These are phyloP conservation scores for Notamacropus eugenii DNA, from an alignment of 2,797 vertebrate genomes.

Conservation along the genomic window DNA sequence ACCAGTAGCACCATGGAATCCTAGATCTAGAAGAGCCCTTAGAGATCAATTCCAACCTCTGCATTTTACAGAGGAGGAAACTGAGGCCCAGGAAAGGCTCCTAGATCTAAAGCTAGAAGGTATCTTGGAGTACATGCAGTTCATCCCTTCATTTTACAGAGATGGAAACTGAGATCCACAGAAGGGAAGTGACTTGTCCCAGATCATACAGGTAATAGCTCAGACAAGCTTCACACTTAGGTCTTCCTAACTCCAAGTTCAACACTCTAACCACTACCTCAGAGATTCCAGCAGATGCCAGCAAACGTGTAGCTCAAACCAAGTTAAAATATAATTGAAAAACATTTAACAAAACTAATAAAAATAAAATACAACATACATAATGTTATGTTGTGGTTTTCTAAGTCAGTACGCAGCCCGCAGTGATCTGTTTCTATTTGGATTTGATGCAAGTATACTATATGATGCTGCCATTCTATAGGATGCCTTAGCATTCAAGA, in stretches of 20 bases:
- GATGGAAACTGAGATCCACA: not conserved
- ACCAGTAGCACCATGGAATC: not conserved
- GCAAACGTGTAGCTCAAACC: not conserved
- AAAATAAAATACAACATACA: not conserved
- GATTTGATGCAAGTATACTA: not conserved
- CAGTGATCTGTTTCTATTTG: not conserved
- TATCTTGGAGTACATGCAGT: not conserved
- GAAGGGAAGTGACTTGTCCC: not conserved
- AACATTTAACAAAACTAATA: not conserved
- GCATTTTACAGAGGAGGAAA: not conserved
- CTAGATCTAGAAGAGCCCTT: not conserved
- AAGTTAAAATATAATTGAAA: not conserved
- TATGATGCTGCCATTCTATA: not conserved
- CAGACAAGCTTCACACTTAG: not conserved
- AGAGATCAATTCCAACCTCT: not conserved
- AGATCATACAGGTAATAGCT: not conserved
- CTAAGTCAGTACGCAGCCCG: not conserved
- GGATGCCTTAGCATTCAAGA: not conserved
- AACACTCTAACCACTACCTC: not conserved
- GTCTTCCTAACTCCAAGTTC: not conserved
- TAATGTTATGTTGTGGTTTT: not conserved
- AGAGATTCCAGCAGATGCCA: not conserved
- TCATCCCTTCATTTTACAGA: not conserved
- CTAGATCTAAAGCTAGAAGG: not conserved
- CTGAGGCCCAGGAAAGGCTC: not conserved